Conservation (phyloP, 2,113 vertebrate species). For the Trematocara marginatum region DNA sequence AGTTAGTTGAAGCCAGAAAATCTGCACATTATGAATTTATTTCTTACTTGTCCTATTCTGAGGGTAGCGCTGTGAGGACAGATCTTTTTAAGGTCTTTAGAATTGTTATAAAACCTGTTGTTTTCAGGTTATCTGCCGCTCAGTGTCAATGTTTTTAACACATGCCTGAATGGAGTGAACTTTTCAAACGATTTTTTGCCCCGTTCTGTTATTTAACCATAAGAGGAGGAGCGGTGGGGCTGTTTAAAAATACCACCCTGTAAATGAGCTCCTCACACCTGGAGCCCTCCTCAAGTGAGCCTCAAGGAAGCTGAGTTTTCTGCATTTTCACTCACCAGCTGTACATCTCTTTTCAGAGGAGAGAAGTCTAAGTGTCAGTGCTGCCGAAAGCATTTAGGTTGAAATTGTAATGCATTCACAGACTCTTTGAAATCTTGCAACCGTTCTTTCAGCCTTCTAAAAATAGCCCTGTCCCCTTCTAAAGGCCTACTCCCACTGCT, state of each 20-base stretch:
- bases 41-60: neutral
- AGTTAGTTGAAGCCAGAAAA: neutral
- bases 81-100: neutral
- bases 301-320: neutral
- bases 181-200: conserved; percentile 21
- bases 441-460: conserved; percentile 71
- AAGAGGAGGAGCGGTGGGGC: conserved; percentile 50
- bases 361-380: too few relatives aligned
- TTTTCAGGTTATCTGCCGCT: neutral
- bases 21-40: neutral
- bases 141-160: neutral
- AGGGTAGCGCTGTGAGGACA: neutral
- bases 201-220: conserved; percentile 52
- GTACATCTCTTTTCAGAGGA: neutral
- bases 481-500: conserved; percentile 62
- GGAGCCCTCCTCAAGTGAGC: neutral
- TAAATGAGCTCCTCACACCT: conserved; percentile 17
- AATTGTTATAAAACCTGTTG: neutral
- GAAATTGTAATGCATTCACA: neutral
- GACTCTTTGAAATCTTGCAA: conserved; percentile 49
- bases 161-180: neutral
- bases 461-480: conserved; percentile 80
- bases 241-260: conserved; percentile 70
- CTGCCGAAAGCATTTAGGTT: neutral
- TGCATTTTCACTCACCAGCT: neutral